These are phyloP conservation scores for Aplodontia rufa DNA, from an alignment of 2,113 vertebrate genomes.

Conservation along the genomic window DNA sequence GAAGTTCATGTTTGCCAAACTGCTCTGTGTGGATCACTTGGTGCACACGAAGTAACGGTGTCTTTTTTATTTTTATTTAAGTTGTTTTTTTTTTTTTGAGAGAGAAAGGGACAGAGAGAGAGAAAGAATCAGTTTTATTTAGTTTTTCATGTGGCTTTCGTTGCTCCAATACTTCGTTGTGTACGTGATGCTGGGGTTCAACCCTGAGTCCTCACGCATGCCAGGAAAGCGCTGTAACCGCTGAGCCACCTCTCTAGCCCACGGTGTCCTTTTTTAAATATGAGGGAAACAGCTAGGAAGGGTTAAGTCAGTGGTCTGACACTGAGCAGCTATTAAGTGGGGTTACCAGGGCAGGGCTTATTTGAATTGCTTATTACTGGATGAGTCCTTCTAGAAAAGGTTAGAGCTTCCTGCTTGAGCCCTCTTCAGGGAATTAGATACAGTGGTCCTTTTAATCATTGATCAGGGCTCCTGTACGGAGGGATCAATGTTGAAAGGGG, in stretches of 20 bases:
- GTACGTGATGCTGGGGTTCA: too few species aligned
- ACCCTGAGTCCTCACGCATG: too few species aligned
- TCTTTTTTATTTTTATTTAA: neutral
- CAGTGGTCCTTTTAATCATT: constrained; percentile 52
- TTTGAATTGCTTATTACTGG: neutral
- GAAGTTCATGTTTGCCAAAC: neutral
- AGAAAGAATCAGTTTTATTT: too few species aligned
- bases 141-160: too few species aligned
- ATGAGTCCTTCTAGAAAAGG: neutral
- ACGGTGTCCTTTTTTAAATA: neutral
- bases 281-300: neutral
- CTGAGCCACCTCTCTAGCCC: too few species aligned
- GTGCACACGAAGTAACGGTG: neutral
- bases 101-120: too few species aligned
- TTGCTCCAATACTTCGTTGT: too few species aligned
- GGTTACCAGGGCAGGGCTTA: rapidly evolving
- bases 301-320: neutral
- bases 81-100: too few species aligned
- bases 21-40: neutral
- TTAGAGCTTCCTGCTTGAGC: constrained; percentile 11
- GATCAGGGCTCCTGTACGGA: neutral
- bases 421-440: neutral
- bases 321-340: neutral
- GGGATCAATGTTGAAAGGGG: constrained; percentile 36
- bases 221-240: too few species aligned